A percentile compares a stretch with the other conserved stretches of the same genome.
These are phyloP conservation scores for Zonotrichia leucophrys DNA, from an alignment of 2,113 vertebrate genomes.

Conservation along the genomic window DNA sequence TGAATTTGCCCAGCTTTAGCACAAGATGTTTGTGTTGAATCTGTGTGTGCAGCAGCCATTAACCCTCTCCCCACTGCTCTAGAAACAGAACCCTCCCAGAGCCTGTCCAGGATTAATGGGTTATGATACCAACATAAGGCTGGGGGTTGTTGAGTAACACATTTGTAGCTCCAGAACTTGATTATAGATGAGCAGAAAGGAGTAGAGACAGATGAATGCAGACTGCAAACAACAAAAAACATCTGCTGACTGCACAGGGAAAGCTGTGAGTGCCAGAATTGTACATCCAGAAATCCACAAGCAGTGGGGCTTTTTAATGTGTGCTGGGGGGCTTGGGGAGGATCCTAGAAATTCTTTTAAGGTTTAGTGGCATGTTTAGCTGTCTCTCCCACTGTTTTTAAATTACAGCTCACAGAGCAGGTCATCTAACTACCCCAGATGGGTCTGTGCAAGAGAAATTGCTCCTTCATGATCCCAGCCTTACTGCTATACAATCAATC, in stretches of 20 bases:
- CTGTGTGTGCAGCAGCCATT: background rate
- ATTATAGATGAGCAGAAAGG: conserved; percentile 44
- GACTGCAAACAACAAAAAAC: background rate
- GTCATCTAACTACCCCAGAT: background rate
- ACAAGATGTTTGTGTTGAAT: background rate
- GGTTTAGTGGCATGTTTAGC: background rate
- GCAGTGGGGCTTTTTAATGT: background rate
- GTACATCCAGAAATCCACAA: background rate
- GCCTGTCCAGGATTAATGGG: background rate
- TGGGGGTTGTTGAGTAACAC: background rate
- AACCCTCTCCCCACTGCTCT: background rate
- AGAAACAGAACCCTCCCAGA: background rate
- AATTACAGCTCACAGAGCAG: background rate
- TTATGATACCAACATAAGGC: background rate
- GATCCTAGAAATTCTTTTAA: background rate
- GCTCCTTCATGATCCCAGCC: background rate
- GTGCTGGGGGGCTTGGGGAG: background rate
- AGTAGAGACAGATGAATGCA: conserved; percentile 29
- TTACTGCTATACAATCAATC: background rate
- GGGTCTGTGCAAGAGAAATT: background rate
- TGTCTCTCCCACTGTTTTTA: background rate
- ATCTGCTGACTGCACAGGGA: conserved; percentile 10
- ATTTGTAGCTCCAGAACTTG: conserved; percentile 48
- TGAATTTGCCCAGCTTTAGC: background rate
- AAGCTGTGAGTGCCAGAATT: background rate